phyloP scores from a whole-genome alignment of 2,888 invertebrate species.

The Nephrotoma flavescens region DNA sequence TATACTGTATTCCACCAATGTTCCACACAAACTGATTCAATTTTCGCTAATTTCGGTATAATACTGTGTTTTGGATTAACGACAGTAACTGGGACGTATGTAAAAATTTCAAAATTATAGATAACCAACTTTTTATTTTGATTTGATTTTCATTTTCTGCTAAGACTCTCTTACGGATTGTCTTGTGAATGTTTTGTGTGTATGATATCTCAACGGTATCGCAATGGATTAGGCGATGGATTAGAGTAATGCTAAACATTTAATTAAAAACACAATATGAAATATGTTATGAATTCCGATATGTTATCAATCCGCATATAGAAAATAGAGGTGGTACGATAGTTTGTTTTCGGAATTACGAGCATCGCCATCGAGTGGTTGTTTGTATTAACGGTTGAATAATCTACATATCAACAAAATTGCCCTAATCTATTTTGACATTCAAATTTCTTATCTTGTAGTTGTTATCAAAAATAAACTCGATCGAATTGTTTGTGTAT shows the following conservation, averaged over 20 bases:
- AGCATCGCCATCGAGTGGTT: background rate
- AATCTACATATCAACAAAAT: background rate
- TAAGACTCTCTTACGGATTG: background rate
- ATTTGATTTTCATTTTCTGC: background rate
- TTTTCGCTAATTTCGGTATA: background rate
- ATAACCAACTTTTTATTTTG: background rate
- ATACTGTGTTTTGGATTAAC: background rate
- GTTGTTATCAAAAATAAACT: background rate
- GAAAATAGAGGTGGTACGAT: background rate
- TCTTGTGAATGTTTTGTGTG: background rate
- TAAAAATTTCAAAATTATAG: background rate
- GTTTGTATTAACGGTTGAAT: too few species aligned
- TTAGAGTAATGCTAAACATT: background rate
- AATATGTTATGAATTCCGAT: background rate
- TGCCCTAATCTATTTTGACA: background rate
- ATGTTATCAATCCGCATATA: background rate
- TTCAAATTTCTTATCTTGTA: background rate
- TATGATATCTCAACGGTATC: background rate
- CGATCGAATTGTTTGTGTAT: background rate
- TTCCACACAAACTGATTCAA: background rate
- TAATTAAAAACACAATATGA: background rate
- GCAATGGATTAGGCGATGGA: background rate
- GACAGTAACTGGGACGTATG: background rate
- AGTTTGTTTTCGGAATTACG: background rate
- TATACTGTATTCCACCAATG: background rate